Conservation (phyloP, 1,140 invertebrate genomes). For the Steinernema khuongi region DNA sequence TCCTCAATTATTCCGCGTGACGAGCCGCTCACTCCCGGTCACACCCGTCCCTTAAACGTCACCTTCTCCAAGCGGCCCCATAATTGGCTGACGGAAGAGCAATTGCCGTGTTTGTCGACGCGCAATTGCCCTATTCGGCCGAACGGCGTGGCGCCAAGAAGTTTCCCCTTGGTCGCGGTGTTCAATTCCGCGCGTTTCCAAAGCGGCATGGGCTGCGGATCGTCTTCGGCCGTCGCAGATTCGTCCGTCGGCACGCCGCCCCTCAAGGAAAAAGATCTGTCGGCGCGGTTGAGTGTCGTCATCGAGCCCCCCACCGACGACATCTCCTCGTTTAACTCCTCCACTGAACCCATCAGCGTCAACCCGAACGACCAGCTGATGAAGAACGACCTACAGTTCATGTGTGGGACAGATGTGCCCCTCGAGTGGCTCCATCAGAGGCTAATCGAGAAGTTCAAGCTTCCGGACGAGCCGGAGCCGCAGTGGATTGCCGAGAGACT, state of each 20-base stretch:
- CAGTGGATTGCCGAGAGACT: conserved; percentile 53
- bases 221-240: background rate
- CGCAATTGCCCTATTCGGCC: background rate
- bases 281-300: background rate
- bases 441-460: conserved; percentile 51
- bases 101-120: conserved; percentile 10
- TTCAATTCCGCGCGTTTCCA: no score
- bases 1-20: no score
- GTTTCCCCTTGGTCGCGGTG: no score
- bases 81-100: conserved; percentile 16
- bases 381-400: background rate
- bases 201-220: conserved; percentile 12
- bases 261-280: background rate
- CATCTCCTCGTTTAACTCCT: background rate
- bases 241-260: background rate
- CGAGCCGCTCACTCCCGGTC: no score
- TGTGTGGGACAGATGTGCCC: conserved; percentile 49
- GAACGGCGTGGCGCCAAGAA: background rate
- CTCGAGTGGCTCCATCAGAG: conserved; percentile 51
- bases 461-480: conserved; percentile 39
- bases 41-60: background rate
- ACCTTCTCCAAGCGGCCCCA: background rate
- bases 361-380: background rate
- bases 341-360: background rate
- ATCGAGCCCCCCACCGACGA: background rate